Percentiles rank a stretch among this genome's conserved stretches.
phyloP scores from a whole-genome alignment of 2,113 vertebrate genomes.

The Brachionichthys hirsutus region DNA sequence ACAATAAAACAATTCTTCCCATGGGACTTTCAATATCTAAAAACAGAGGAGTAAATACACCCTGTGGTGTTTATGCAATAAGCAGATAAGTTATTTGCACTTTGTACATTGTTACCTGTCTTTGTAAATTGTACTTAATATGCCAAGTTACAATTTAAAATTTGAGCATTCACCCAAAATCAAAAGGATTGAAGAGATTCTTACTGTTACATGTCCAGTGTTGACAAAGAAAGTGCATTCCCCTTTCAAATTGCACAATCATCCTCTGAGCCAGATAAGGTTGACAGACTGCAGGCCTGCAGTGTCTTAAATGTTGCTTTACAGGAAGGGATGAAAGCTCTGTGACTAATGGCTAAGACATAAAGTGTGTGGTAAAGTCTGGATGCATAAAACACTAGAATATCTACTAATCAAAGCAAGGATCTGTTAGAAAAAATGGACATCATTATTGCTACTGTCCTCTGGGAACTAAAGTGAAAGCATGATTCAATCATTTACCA shows the following conservation, averaged over 20 bases:
- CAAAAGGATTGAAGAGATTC: too few species aligned
- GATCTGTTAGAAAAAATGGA: conserved; percentile 33
- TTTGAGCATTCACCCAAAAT: too few species aligned
- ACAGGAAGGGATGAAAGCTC: too few species aligned
- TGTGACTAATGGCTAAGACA: conserved; percentile 20
- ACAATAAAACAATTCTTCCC: neutral
- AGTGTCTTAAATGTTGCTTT: neutral
- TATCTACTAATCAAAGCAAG: conserved; percentile 17
- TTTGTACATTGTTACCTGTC: too few species aligned
- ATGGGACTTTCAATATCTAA: neutral
- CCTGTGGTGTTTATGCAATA: neutral
- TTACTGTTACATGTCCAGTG: too few species aligned
- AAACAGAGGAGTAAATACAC: neutral
- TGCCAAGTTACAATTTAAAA: too few species aligned
- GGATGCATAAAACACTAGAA: conserved; percentile 22
- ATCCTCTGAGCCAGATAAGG: conserved; percentile 14
- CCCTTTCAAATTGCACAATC: neutral
- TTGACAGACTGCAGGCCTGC: conserved; percentile 1
- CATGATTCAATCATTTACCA: conserved; percentile 55
- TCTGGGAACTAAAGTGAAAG: conserved; percentile 36
- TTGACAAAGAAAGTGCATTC: too few species aligned
- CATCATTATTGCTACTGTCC: conserved; percentile 33
- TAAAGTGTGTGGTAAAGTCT: conserved; percentile 3
- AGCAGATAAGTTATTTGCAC: neutral
- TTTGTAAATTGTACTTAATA: too few species aligned